phyloP scores from a whole-genome alignment of 2,888 invertebrate genomes.

The Ichneumon xanthorius region DNA sequence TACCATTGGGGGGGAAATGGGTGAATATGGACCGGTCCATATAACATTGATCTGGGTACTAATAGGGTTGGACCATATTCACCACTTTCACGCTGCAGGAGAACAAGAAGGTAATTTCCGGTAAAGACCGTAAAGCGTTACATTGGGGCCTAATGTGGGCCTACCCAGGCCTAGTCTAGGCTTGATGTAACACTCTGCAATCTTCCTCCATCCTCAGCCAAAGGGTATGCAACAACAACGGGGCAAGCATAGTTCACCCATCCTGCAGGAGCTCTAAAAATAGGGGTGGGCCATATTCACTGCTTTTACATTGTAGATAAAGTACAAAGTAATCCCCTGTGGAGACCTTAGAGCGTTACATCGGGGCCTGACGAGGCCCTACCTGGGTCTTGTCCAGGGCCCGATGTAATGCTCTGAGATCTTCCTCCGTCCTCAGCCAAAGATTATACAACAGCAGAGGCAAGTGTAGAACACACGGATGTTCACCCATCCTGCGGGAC shows the following conservation, averaged over 20 bases:
- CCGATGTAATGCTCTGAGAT: too few relatives aligned
- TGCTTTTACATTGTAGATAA: too few relatives aligned
- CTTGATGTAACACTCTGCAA: neutral
- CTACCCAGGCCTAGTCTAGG: too few relatives aligned
- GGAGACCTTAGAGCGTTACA: too few relatives aligned
- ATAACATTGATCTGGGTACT: neutral
- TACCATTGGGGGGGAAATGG: neutral
- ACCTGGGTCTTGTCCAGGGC: too few relatives aligned
- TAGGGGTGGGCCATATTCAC: too few relatives aligned
- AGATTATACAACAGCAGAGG: neutral
- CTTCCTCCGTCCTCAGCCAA: neutral
- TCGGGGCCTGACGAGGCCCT: too few relatives aligned
- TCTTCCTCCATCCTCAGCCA: neutral
- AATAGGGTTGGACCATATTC: neutral
- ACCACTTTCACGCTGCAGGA: neutral
- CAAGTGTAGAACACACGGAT: slow-evolving; percentile 14
- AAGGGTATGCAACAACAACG: slow-evolving; percentile 1
- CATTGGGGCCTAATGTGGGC: neutral
- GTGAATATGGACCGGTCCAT: neutral
- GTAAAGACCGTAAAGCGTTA: neutral
- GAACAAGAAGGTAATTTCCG: neutral
- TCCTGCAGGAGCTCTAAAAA: slow-evolving; percentile 4
- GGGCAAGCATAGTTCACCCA: neutral
- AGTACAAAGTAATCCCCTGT: too few relatives aligned
- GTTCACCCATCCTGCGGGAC: slow-evolving; percentile 4